A percentile compares a stretch with the other conserved stretches of the same genome.
Conservation (phyloP, 1,140 invertebrate genomes). For the Drosophila watanabei region DNA sequence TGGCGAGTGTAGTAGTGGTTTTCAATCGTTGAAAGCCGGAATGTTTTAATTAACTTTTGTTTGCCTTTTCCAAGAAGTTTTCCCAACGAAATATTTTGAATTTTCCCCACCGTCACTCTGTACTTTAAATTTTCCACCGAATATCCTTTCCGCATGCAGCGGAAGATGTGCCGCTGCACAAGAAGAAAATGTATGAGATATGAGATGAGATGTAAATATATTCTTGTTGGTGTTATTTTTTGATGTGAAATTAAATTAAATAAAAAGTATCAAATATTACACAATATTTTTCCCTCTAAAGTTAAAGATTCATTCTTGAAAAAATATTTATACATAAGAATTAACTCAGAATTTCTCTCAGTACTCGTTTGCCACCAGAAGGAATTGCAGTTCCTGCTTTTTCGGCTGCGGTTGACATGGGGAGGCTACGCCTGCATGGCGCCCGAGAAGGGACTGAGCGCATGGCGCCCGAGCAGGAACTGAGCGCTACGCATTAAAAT, state of each 20-base stretch:
- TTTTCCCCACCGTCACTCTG: neutral
- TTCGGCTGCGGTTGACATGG: slow-evolving; percentile 36
- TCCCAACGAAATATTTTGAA: slow-evolving; percentile 46
- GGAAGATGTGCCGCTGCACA: neutral
- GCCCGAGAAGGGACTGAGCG: neutral
- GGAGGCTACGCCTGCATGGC: slow-evolving; percentile 1
- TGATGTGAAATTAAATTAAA: no score
- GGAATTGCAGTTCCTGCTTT: slow-evolving; percentile 13
- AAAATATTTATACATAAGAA: neutral
- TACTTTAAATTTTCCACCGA: slow-evolving; percentile 6
- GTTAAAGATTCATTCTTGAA: neutral
- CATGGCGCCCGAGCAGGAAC: neutral
- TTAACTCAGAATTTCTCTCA: neutral
- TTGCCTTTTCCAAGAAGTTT: slow-evolving; percentile 65
- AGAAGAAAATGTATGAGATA: neutral
- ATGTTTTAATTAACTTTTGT: slow-evolving; percentile 82
- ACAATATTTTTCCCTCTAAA: neutral
- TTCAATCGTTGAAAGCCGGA: slow-evolving; percentile 16
- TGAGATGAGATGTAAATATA: no score
- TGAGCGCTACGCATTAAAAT: slow-evolving; percentile 57
- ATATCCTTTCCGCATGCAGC: slow-evolving; percentile 8
- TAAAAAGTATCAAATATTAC: no score
- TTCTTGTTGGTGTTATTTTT: no score
- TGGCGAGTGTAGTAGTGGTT: slow-evolving; percentile 4
- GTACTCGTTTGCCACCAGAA: neutral